These are phyloP conservation scores for Neoitamus cyanurus DNA, from an alignment of 2,888 invertebrate species.

Conservation along the genomic window DNA sequence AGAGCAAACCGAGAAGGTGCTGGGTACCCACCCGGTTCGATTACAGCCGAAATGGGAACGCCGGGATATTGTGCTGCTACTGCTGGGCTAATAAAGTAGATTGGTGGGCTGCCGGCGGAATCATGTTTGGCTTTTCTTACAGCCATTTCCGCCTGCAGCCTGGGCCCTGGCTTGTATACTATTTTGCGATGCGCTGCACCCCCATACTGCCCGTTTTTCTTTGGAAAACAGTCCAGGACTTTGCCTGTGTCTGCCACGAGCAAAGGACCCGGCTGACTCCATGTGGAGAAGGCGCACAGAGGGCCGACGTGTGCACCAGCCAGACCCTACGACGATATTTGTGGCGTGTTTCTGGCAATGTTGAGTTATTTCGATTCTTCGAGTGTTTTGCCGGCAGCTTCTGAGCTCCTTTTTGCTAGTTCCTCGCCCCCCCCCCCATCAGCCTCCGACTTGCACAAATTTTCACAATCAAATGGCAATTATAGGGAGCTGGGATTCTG, in stretches of 20 bases:
- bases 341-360: constrained; percentile 45
- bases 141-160: background rate
- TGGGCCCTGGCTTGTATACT: background rate
- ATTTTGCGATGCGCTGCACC: background rate
- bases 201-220: background rate
- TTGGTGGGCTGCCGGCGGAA: constrained; percentile 30
- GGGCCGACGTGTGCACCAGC: background rate
- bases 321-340: constrained; percentile 5
- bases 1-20: constrained; percentile 35
- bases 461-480: constrained; percentile 37
- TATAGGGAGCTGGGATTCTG: background rate
- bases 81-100: constrained; percentile 36
- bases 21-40: constrained; percentile 31
- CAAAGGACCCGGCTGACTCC: constrained; percentile 18
- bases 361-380: constrained; percentile 44
- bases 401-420: constrained; percentile 26
- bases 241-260: background rate
- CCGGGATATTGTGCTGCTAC: constrained; percentile 4
- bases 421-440: background rate
- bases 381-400: constrained; percentile 17
- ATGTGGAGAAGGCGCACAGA: background rate
- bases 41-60: constrained; percentile 36
- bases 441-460: background rate
- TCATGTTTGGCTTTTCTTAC: constrained; percentile 43
- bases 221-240: background rate